Conservation (phyloP, 2,113 vertebrate genomes). For the Poeciliopsis prolifica region DNA sequence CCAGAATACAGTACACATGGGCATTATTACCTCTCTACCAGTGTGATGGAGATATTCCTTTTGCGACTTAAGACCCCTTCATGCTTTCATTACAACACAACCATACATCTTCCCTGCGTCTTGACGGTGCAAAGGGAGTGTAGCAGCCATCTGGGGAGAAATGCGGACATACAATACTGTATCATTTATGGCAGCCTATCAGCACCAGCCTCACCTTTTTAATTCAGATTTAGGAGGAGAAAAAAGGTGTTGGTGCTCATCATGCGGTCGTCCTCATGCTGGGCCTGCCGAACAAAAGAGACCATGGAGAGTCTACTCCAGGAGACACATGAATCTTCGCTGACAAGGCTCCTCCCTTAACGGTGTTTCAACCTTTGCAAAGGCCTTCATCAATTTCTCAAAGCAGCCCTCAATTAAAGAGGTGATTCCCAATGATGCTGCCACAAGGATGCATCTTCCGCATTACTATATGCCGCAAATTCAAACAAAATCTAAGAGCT, state of each 20-base stretch:
- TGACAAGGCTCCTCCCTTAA: constrained; percentile 72
- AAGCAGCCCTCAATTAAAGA: constrained; percentile 77
- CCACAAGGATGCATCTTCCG: constrained; percentile 45
- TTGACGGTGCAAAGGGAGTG: constrained; percentile 60
- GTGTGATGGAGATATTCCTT: constrained; percentile 76
- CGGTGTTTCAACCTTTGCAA: constrained; percentile 61
- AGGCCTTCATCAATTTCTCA: constrained; percentile 82
- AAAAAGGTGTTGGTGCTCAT: constrained; percentile 57
- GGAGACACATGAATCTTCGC: constrained; percentile 76
- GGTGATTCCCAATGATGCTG: constrained; percentile 69
- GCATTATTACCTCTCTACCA: constrained; percentile 71
- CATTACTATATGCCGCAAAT: constrained; percentile 69
- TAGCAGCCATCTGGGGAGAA: constrained; percentile 61
- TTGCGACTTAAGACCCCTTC: constrained; percentile 66
- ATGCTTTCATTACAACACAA: constrained; percentile 75
- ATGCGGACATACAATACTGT: constrained; percentile 69
- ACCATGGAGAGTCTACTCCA: constrained; percentile 59
- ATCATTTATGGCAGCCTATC: constrained; percentile 80
- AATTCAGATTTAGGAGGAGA: constrained; percentile 76
- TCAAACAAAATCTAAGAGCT: constrained; percentile 52
- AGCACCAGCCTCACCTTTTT: constrained; percentile 72
- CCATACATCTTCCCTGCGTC: constrained; percentile 76
- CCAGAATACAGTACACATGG: constrained; percentile 56
- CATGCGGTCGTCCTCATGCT: constrained; percentile 58
- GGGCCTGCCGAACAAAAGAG: constrained; percentile 71